Evolutionary conservation across 2,797 vertebrate species (phyloP), one percentile per base, ranked within the genome.

Genomic region (Anabas testudineus): DNA sequence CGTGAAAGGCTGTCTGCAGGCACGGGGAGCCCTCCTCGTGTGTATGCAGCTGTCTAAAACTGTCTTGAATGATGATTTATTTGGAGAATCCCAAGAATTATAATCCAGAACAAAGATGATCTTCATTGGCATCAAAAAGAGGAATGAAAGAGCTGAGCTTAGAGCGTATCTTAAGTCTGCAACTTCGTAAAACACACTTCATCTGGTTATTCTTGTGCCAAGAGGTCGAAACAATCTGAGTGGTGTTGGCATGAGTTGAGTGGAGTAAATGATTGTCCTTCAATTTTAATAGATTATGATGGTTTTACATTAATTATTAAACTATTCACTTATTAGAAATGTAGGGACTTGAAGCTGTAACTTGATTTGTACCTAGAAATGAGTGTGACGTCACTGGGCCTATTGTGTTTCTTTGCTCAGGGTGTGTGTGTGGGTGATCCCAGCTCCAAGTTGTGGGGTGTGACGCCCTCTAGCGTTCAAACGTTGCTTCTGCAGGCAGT

Each of bases 21-120:
- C n/a, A n/a, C n/a, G n/a, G n/a, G n/a, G n/a, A n/a, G n/a, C n/a
- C n/a, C n/a, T n/a, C n/a, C n/a, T n/a, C n/a, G n/a, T n/a, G n/a
- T n/a, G n/a, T n/a, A n/a, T n/a, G n/a, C n/a, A n/a, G n/a, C n/a
- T n/a, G n/a, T n/a, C n/a, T n/a, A n/a, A n/a, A n/a, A n/a, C n/a
- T n/a, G n/a, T n/a, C n/a, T n/a, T n/a, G n/a, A n/a, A n/a, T n/a
- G n/a, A n/a, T n/a, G n/a, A n/a, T n/a, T n/a, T n/a, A n/a, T n/a
- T n/a, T n/a, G n/a, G n/a, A n/a, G n/a, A n/a, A n/a, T n/a, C n/a
- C n/a, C n/a, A n/a, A n/a, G n/a, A n/a, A n/a, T n/a, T n/a, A n/a
- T n/a, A n/a, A n/a, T n/a, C n/a, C n/a, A n/a, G n/a, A n/a, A n/a
- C 94, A 56, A 97, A 97, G 94, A 96, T 95, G 88, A 89, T 96